Conservation (phyloP, 2,797 vertebrate genomes). For the Caiman crocodilus region DNA sequence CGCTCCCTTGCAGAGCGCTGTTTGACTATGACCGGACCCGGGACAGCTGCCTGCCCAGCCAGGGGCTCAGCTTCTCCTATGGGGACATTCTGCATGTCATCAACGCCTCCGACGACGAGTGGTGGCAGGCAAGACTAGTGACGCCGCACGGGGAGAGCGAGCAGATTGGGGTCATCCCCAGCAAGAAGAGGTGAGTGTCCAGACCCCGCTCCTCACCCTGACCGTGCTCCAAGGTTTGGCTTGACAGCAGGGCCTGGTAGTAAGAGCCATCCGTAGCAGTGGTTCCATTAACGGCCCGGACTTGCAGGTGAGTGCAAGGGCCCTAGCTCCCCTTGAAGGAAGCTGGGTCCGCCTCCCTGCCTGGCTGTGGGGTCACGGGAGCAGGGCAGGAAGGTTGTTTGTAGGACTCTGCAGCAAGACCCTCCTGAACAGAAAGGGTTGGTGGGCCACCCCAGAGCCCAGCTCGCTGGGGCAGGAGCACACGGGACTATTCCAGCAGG, state of each 20-base stretch:
- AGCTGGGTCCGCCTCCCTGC: rapidly evolving
- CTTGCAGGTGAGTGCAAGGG: background rate
- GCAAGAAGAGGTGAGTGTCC: constrained; percentile 93
- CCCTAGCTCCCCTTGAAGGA: too few species aligned
- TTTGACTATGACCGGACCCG: constrained; percentile 98
- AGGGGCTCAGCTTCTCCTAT: constrained; percentile 97
- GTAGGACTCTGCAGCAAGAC: background rate
- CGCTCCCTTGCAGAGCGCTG: constrained; percentile 86
- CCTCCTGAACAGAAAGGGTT: background rate
- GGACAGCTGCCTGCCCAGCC: constrained; percentile 98
- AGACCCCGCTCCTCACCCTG: rapidly evolving
- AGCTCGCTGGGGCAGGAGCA: too few species aligned
- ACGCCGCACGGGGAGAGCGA: constrained; percentile 97
- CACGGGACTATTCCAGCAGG: too few species aligned
- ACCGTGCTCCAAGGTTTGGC: rapidly evolving
- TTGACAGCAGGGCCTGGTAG: background rate
- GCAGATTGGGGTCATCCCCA: constrained; percentile 98
- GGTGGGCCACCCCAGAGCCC: too few species aligned
- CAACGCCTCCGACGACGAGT: constrained; percentile 98
- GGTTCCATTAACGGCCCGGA: background rate
- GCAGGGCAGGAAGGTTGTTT: rapidly evolving
- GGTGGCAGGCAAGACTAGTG: constrained; percentile 99
- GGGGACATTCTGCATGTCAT: constrained; percentile 98
- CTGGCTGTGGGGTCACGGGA: rapidly evolving
- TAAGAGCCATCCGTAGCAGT: background rate